These are phyloP conservation scores for Picathartes gymnocephalus DNA, from an alignment of 2,113 vertebrate species.

Conservation along the genomic window DNA sequence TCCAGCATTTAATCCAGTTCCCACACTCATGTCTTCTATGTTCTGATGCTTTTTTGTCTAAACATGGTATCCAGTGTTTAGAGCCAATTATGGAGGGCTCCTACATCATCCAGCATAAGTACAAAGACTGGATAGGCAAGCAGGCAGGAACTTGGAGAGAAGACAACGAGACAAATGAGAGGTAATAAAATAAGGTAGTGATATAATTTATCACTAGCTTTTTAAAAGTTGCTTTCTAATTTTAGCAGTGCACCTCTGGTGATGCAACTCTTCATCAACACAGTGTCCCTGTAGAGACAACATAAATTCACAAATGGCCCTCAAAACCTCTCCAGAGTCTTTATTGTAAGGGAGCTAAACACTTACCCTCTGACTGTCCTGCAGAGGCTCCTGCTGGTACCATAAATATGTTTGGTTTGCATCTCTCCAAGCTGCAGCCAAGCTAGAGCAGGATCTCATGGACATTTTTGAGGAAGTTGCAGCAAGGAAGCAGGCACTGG, in stretches of 20 bases:
- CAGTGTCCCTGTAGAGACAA: not conserved
- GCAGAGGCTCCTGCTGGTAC: not conserved
- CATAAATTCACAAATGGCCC: not conserved
- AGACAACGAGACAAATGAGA: not conserved
- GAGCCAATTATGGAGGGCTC: not conserved
- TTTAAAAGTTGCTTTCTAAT: not conserved
- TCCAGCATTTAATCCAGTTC: not conserved
- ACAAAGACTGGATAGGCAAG: not conserved
- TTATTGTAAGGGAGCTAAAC: not conserved
- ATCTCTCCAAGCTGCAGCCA: not conserved
- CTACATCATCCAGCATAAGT: not conserved
- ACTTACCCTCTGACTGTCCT: not conserved
- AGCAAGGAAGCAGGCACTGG: too few species aligned
- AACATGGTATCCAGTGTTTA: not conserved
- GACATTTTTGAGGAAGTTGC: too few species aligned
- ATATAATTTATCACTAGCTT: not conserved
- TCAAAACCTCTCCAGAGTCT: not conserved
- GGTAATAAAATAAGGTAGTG: not conserved
- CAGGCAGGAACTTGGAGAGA: not conserved
- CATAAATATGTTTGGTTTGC: not conserved
- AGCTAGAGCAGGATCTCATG: not conserved
- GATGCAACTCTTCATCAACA: not conserved
- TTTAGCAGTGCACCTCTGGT: not conserved
- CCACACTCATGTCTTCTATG: not conserved
- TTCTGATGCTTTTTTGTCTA: not conserved